Base-by-base conservation (phyloP, 2,888 invertebrate species). In the Cheilosia scutellata region DNA sequence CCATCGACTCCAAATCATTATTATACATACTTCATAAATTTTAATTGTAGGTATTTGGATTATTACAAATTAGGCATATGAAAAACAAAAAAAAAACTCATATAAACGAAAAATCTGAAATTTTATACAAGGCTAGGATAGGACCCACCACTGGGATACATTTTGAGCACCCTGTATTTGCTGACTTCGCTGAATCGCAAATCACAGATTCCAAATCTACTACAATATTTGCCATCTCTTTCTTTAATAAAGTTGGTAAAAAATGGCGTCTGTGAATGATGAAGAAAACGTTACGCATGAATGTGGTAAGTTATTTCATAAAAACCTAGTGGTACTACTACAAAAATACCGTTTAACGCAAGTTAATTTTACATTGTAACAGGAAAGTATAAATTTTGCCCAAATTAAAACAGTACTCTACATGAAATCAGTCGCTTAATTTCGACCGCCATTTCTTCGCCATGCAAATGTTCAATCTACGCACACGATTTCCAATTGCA, bases 261-360 rank as follows among this genome's bases (percentile, higher is more conserved):
- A 93, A 89, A 93, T 93, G 92, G 93, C 93, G 91, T 92, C 92
- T 88, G 88, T 89, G 62, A 88, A 88, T 87, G 90, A 91, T 88
- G 91, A 91, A 88, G 92, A 91, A 89, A 91, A 90, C 90, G 89
- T 90, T 90, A 89, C 89, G 78, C 88, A 88, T 77, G 91, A 91
- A 89, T 91, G 90, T 88, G 92, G 92, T 92, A 87, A 89, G 87
- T 87, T 86, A 44, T 72, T 82, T 72, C 66, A 62, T 62, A 77
- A 72, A 77, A 86, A 82, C 42, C 37, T 77, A 31, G 33, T 84
- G 49, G 70, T 75, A 55, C 51, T 71, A 63, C 57, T 58, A 16
- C 42, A 82, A 72, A 82, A 82, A 72, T 49, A 49, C 71, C n/a
- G 68, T 33, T 33, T 65, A 9, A 7, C 13, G 6, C 20, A 49